Evolutionary conservation across 2,888 invertebrate species (phyloP).

Genomic region (Gryllus longicercus): DNA sequence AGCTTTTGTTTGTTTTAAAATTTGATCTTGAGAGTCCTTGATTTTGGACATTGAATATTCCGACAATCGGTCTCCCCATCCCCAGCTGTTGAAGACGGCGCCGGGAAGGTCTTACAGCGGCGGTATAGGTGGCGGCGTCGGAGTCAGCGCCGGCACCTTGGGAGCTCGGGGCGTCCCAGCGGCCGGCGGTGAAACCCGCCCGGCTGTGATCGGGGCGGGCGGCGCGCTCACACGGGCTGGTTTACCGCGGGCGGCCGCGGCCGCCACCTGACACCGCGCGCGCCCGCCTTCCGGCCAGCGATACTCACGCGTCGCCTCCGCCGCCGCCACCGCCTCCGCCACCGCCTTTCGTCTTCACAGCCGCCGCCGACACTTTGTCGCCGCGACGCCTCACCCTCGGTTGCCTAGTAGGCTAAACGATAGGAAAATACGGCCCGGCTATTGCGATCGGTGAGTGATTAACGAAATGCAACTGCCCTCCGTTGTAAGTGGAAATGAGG

Average conservation of each 20-base stretch:
- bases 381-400: no score
- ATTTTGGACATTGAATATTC: no score
- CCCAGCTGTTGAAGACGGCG: neutral
- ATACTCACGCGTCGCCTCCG: neutral
- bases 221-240: constrained; percentile 26
- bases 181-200: neutral
- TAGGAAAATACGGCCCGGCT: no score
- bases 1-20: no score
- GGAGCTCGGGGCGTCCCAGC: constrained; percentile 18
- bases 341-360: no score
- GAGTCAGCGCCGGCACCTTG: neutral
- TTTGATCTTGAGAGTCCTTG: no score
- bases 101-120: neutral
- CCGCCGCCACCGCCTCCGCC: no score
- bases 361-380: no score
- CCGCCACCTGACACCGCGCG: neutral
- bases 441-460: no score
- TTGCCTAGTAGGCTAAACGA: no score
- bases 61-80: neutral
- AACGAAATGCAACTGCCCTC: neutral
- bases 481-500: neutral
- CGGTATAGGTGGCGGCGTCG: neutral
- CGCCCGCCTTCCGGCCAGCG: constrained; percentile 17
- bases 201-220: constrained; percentile 24
- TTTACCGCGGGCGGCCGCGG: constrained; percentile 23